Conservation (phyloP, 1,140 invertebrate species). For the Plectrocnemia conspersa region DNA sequence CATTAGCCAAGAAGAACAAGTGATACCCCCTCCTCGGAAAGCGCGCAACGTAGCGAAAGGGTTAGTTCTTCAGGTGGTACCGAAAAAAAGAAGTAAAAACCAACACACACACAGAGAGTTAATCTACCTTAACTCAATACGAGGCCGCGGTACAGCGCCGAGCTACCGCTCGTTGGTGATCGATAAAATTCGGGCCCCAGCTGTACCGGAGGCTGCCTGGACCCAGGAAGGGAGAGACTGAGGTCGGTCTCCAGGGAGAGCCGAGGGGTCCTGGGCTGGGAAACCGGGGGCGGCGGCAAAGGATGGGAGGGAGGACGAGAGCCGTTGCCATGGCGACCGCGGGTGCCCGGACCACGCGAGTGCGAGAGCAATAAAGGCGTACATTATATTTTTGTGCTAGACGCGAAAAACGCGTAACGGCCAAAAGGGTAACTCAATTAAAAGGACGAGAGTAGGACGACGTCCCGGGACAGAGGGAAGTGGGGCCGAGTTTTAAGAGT, state of each 20-base stretch:
- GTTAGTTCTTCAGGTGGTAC: too few relatives aligned
- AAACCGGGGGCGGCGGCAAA: slow-evolving; percentile 2
- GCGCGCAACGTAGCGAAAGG: too few relatives aligned
- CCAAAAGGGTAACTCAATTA: slow-evolving; percentile 13
- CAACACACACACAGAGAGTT: too few relatives aligned
- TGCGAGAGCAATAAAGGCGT: slow-evolving; percentile 12
- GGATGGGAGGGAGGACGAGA: background rate
- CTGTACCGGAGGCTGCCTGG: slow-evolving; percentile 15
- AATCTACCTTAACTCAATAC: slow-evolving; percentile 21
- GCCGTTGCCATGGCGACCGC: background rate
- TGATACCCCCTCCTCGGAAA: too few relatives aligned
- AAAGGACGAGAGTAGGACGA: slow-evolving; percentile 14
- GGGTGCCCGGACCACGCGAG: slow-evolving; percentile 12
- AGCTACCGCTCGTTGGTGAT: slow-evolving; percentile 21
- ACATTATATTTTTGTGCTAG: slow-evolving; percentile 9
- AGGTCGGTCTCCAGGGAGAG: slow-evolving; percentile 7
- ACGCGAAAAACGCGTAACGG: slow-evolving; percentile 10
- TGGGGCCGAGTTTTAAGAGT: too few relatives aligned
- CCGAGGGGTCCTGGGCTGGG: slow-evolving; percentile 7
- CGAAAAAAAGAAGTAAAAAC: too few relatives aligned
- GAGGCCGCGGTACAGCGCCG: background rate
- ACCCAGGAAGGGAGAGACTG: slow-evolving; percentile 5
- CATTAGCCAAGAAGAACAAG: too few relatives aligned
- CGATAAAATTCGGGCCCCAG: slow-evolving; percentile 33
- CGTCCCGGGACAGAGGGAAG: background rate